Evolutionary conservation across 2,888 invertebrate genomes (phyloP).

Genomic region (Epirrhoe tristata): DNA sequence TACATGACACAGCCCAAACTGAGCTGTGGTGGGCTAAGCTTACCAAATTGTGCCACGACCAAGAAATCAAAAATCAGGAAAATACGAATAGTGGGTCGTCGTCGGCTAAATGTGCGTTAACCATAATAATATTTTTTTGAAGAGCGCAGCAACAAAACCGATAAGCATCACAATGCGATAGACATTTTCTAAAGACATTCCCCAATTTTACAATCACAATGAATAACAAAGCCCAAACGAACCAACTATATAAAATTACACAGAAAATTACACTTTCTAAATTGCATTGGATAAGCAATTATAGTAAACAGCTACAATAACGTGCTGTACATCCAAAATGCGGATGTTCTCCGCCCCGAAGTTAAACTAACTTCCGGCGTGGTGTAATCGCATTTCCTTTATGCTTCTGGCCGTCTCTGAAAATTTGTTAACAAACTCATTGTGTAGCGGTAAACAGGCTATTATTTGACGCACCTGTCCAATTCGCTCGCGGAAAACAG

Average conservation of each 20-base stretch:
- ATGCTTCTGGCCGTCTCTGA: conserved; percentile 62
- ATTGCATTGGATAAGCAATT: conserved; percentile 23
- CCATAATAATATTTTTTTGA: too few relatives aligned
- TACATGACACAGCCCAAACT: too few relatives aligned
- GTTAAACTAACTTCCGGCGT: conserved; percentile 76
- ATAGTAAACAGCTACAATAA: conserved; percentile 43
- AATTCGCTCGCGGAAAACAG: conserved; percentile 7
- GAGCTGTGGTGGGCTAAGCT: too few relatives aligned
- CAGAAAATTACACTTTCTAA: conserved; percentile 13
- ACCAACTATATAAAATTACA: background rate
- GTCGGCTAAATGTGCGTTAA: too few relatives aligned
- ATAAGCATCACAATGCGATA: too few relatives aligned
- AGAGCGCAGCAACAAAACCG: too few relatives aligned
- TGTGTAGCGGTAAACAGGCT: conserved; percentile 46
- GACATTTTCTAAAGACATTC: too few relatives aligned
- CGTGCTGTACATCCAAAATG: conserved; percentile 49
- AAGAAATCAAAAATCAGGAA: too few relatives aligned
- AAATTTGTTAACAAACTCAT: conserved; percentile 62
- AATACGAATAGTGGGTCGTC: too few relatives aligned
- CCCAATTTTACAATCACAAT: background rate
- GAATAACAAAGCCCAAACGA: background rate
- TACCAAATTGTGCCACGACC: too few relatives aligned
- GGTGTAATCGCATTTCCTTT: conserved; percentile 78
- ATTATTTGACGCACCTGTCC: conserved; percentile 31
- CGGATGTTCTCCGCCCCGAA: conserved; percentile 64